These are phyloP conservation scores for Nymphalis urticae DNA, from an alignment of 2,888 invertebrate genomes.

Conservation along the genomic window DNA sequence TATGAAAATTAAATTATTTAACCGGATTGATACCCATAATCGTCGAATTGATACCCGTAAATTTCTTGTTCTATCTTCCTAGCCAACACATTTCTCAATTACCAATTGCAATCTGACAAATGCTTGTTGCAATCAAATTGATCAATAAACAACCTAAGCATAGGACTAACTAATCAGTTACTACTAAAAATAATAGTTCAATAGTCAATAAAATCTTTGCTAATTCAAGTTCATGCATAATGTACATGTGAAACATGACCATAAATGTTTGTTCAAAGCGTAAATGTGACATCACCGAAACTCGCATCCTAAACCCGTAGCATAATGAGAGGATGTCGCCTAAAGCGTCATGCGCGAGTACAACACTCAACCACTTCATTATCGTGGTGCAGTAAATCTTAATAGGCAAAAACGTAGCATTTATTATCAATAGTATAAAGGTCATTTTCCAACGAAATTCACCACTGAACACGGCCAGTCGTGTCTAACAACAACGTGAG, in stretches of 20 bases:
- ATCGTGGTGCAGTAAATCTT: constrained; percentile 24
- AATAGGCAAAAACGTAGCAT: constrained; percentile 2
- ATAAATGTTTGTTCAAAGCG: constrained; percentile 8
- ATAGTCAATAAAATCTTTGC: too few species aligned
- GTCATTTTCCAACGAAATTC: constrained; percentile 9
- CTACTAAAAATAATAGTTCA: too few species aligned
- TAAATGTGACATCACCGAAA: constrained; percentile 26
- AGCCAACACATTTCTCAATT: too few species aligned
- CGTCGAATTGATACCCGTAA: too few species aligned
- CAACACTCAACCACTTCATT: constrained; percentile 33
- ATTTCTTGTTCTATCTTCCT: too few species aligned
- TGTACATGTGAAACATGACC: not conserved
- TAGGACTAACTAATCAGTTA: too few species aligned
- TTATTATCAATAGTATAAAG: constrained; percentile 21
- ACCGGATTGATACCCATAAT: too few species aligned
- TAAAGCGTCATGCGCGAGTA: constrained; percentile 28
- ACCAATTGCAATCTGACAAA: too few species aligned
- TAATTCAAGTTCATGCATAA: too few species aligned
- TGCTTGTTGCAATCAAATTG: too few species aligned
- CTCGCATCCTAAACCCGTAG: constrained; percentile 21
- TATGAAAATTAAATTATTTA: too few species aligned
- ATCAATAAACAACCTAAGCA: too few species aligned
- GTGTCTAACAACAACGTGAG: constrained; percentile 31
- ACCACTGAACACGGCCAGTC: constrained; percentile 12
- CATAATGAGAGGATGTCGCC: constrained; percentile 31